A percentile compares a stretch with the other conserved stretches of the same genome.
phyloP scores from a whole-genome alignment of 2,113 vertebrate species.

The Coryphaenoides rupestris region DNA sequence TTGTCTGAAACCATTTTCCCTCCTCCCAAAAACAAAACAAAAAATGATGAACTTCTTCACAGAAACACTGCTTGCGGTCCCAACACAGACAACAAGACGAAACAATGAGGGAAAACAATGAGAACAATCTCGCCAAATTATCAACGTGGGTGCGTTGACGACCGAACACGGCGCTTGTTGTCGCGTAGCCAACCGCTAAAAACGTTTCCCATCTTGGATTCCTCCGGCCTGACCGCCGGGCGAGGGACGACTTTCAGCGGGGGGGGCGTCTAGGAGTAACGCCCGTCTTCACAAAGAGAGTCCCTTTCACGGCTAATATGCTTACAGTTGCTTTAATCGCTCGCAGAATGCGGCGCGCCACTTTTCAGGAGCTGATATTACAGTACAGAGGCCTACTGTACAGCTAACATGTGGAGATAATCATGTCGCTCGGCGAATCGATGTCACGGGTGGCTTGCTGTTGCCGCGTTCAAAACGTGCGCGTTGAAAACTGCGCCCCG shows the following conservation, averaged over 20 bases:
- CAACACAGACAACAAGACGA: no score
- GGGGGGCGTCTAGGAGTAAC: constrained; percentile 47
- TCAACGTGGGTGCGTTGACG: no score
- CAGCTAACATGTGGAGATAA: constrained; percentile 68
- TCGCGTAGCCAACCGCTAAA: no score
- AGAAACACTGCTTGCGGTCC: no score
- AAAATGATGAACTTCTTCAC: neutral
- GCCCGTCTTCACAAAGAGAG: constrained; percentile 51
- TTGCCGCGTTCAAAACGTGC: constrained; percentile 46
- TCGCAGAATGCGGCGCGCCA: constrained; percentile 35
- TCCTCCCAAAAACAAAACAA: no score
- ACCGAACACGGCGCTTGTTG: no score
- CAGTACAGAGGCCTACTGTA: constrained; percentile 32
- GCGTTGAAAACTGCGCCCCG: constrained; percentile 24
- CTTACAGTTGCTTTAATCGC: constrained; percentile 56
- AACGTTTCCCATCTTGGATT: constrained; percentile 13
- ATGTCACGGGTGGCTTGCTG: constrained; percentile 50
- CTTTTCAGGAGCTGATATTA: constrained; percentile 27
- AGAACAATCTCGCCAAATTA: no score
- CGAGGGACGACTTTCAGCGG: constrained; percentile 45
- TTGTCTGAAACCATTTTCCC: no score
- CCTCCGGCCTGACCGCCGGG: constrained; percentile 16
- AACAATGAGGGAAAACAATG: no score
- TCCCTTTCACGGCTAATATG: constrained; percentile 67
- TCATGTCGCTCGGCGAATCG: constrained; percentile 62